These are phyloP conservation scores for Trissoscelio sp. DNA, from an alignment of 2,888 invertebrate species.

Conservation along the genomic window DNA sequence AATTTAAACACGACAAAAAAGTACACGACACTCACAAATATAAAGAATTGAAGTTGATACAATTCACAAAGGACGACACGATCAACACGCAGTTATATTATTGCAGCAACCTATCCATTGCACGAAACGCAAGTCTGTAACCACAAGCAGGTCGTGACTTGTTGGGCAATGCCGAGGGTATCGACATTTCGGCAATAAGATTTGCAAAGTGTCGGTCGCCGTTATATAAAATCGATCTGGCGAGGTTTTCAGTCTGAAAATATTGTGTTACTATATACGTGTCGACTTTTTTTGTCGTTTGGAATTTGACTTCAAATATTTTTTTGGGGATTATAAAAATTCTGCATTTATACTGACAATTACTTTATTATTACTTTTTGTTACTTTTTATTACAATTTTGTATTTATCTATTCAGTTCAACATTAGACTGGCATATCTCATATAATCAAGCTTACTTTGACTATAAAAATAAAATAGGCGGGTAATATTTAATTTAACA, in stretches of 20 bases:
- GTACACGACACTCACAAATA: conserved; percentile 52
- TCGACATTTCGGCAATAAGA: conserved; percentile 65
- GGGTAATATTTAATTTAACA: no score
- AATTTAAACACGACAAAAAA: conserved; percentile 48
- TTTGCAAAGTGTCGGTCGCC: conserved; percentile 54
- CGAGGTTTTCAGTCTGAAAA: conserved; percentile 32
- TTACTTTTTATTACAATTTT: no score
- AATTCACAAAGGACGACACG: conserved; percentile 63
- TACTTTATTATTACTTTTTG: no score
- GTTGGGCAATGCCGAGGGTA: conserved; percentile 54
- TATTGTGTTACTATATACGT: conserved; percentile 40
- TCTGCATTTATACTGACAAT: no score
- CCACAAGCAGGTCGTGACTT: conserved; percentile 65
- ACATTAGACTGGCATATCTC: no score
- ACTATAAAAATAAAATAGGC: no score
- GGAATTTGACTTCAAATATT: no score
- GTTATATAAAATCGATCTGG: conserved; percentile 54
- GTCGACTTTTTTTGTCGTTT: conserved; percentile 16
- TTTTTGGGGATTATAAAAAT: no score
- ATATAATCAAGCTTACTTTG: no score
- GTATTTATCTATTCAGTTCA: no score
- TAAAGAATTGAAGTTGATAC: conserved; percentile 46
- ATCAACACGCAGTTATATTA: conserved; percentile 59
- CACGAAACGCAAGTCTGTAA: conserved; percentile 62
- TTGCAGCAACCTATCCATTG: conserved; percentile 51